Conservation (phyloP, 2,797 vertebrate genomes). For the Holocentrus rufus region DNA sequence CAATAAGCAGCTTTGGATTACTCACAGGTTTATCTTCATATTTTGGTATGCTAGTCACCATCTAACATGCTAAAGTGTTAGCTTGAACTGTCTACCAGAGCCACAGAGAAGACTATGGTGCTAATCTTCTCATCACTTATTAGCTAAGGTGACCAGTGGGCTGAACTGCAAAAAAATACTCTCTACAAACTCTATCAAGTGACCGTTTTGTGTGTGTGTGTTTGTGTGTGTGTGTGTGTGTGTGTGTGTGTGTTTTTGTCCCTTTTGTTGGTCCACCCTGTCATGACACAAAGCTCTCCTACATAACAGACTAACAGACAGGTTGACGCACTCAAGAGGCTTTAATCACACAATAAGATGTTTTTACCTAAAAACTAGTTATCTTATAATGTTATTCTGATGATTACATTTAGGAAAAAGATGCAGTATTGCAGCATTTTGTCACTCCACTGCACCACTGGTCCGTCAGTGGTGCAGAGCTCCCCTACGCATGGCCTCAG, state of each 20-base stretch:
- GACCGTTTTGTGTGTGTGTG: constrained; percentile 19
- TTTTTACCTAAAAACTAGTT: constrained; percentile 32
- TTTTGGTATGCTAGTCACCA: too few species aligned
- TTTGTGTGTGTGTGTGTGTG: too few species aligned
- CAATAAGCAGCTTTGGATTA: too few species aligned
- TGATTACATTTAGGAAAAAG: constrained; percentile 66
- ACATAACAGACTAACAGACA: constrained; percentile 20
- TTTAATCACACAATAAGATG: constrained; percentile 26
- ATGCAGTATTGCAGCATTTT: constrained; percentile 46
- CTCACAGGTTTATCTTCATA: too few species aligned
- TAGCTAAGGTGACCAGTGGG: background rate
- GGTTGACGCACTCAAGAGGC: constrained; percentile 24
- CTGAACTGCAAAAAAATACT: too few species aligned
- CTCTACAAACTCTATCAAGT: background rate
- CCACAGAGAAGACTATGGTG: too few species aligned
- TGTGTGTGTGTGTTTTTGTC: too few species aligned
- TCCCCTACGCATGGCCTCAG: constrained; percentile 61
- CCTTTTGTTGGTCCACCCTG: too few species aligned
- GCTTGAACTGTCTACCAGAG: too few species aligned
- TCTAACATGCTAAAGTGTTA: too few species aligned
- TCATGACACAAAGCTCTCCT: constrained; percentile 14
- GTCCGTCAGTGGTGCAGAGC: constrained; percentile 38
- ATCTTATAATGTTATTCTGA: constrained; percentile 40
- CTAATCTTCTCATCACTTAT: background rate
- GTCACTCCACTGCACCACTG: constrained; percentile 34